Percentiles rank a stretch among this genome's conserved stretches.
Conservation (phyloP, 30 jellyfish, hydroid and myxozoan species). For the Cassiopea xamachana region DNA sequence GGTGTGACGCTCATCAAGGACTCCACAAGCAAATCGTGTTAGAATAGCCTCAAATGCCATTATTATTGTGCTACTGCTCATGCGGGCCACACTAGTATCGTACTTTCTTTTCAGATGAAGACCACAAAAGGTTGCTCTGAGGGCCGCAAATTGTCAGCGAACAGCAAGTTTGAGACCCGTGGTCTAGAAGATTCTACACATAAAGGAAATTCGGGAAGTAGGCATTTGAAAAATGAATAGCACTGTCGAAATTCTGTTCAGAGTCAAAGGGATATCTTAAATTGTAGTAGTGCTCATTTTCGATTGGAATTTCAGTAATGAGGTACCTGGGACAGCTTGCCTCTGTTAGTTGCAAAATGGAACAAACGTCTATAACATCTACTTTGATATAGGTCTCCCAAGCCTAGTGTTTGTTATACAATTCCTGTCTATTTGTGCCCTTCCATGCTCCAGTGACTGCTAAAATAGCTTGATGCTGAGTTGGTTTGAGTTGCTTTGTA, state of each 20-base stretch:
- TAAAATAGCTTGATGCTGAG: neutral
- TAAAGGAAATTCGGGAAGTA: neutral
- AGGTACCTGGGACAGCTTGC: neutral
- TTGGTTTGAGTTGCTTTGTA: neutral
- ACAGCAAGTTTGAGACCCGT: too few species aligned
- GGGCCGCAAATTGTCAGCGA: too few species aligned
- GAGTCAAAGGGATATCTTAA: neutral
- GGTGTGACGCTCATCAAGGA: too few species aligned
- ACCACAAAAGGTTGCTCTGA: too few species aligned
- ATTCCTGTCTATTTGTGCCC: neutral
- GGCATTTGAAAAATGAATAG: neutral
- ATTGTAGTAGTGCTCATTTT: neutral
- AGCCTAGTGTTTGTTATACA: neutral
- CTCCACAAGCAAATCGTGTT: too few species aligned
- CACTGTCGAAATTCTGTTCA: neutral
- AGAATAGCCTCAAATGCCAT: too few species aligned
- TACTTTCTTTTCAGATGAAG: too few species aligned
- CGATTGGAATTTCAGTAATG: neutral
- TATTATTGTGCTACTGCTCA: too few species aligned
- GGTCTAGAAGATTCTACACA: neutral
- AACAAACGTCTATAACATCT: too few species aligned
- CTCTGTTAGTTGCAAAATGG: neutral
- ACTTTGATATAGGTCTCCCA: neutral
- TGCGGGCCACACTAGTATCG: too few species aligned
- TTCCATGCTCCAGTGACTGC: neutral